Conservation (phyloP, 1,140 invertebrate genomes). For the Psilanteris sp. region DNA sequence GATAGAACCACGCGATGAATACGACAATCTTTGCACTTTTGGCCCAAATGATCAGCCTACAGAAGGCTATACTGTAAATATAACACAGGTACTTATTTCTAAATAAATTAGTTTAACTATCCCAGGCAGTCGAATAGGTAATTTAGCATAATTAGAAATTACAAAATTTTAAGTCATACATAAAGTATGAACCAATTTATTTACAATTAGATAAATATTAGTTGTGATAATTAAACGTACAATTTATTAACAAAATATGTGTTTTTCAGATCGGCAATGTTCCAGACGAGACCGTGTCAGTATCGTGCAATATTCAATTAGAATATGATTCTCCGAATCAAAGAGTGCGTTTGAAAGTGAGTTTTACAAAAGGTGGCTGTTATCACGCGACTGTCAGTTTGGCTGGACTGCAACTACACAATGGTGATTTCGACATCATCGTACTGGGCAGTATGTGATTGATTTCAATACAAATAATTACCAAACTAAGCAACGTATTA, state of each 20-base stretch:
- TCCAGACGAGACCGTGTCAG: slow-evolving; percentile 77
- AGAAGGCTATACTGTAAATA: slow-evolving; percentile 81
- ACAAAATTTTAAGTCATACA: too few relatives aligned
- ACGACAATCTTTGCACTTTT: slow-evolving; percentile 90
- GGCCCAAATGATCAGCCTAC: slow-evolving; percentile 83
- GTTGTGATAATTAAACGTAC: too few relatives aligned
- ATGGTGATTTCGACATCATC: slow-evolving; percentile 96
- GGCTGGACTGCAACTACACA: slow-evolving; percentile 87
- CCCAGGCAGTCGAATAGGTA: too few relatives aligned
- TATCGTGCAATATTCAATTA: slow-evolving; percentile 82
- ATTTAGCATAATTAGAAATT: too few relatives aligned
- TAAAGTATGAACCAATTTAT: too few relatives aligned
- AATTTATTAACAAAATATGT: slow-evolving; percentile 31
- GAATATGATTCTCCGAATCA: slow-evolving; percentile 84
- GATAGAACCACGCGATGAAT: slow-evolving; percentile 93
- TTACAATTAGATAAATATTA: too few relatives aligned
- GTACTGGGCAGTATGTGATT: slow-evolving; percentile 87
- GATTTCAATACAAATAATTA: background rate
- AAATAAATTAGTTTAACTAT: background rate
- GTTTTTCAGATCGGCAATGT: slow-evolving; percentile 78
- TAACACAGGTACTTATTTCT: slow-evolving; percentile 70
- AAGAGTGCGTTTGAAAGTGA: slow-evolving; percentile 84
- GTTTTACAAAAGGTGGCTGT: slow-evolving; percentile 86
- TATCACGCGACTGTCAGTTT: slow-evolving; percentile 91
- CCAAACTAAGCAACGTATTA: too few relatives aligned